Base-by-base conservation (phyloP, 2,888 invertebrate genomes). In the Hanleya hanleyi region DNA sequence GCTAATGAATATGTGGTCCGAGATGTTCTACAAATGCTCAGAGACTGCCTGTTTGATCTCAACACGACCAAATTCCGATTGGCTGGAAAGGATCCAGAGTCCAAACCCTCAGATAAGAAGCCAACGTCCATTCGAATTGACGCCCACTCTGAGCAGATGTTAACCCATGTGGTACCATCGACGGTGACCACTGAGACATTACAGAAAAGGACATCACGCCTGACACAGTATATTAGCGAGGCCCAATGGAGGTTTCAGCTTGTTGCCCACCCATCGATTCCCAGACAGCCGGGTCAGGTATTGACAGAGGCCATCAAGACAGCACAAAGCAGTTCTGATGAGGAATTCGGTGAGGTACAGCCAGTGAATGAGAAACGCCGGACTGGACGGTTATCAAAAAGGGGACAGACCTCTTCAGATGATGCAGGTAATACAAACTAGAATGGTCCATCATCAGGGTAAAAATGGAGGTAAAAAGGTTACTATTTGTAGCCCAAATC, bases 161-260 rank as follows among this genome's bases (percentile, higher is more conserved):
- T 87, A 37, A 76, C 75, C 35, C 79, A 78, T 35, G 71, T 81
- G 15, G 79, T 87, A 18, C 81, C 81, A 51, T 83, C 82, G 5
- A 83, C 83, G 66, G 75, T 88, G 49, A 74, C 74, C 9, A 73
- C 70, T 65, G 84, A 83, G 6, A 69, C 73, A 0, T 61, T 88
- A 47, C 81, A 84, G 67, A 81, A 81, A 91, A 69, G 92, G 87
- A 73, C 92, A 91, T 81, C 92, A 0, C 82, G 82, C 67, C 79
- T 90, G 50, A 82, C 83, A 12, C 85, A 93, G 90, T 89, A 92
- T 90, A 92, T 94, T 4, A 93, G 92, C 77, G 94, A 95, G 88
- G 94, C 94, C 7, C 91, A 93, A 74, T 95, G 95, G 95, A 93
- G 95, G 83, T 91, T 94, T 81, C 94, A 95, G 84, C 88, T 95